A percentile compares a stretch with the other conserved stretches of the same genome.
Conservation (phyloP, 1,140 invertebrate genomes). For the Apis mellifera region Amel_HAv3.1 CM009935.2:10444001-10444500, state of each 20-base stretch:
- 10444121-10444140: not conserved
- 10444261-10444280: conserved; percentile 78
- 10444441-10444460: conserved; percentile 93
- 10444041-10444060: not conserved
- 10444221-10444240: not conserved
- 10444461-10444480: conserved; percentile 74
- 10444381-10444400: conserved; percentile 95
- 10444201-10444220: not conserved
- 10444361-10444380: conserved; percentile 95
- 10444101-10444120: too few relatives aligned
- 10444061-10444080: not conserved
- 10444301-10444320: too few relatives aligned
- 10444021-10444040: conserved; percentile 43
- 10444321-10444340: conserved; percentile 95
- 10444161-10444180: not conserved
- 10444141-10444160: not conserved
- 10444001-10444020: conserved; percentile 57
- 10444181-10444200: not conserved
- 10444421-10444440: conserved; percentile 98
- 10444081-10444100: not conserved
- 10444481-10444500: too few relatives aligned
- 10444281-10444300: not conserved
- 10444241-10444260: conserved; percentile 81
- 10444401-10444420: conserved; percentile 97
- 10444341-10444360: conserved; percentile 97